Percentiles rank a stretch among this genome's conserved stretches.
Evolutionary conservation across 2,797 vertebrate species (phyloP).

Genomic region (Argyrosomus regius): DNA sequence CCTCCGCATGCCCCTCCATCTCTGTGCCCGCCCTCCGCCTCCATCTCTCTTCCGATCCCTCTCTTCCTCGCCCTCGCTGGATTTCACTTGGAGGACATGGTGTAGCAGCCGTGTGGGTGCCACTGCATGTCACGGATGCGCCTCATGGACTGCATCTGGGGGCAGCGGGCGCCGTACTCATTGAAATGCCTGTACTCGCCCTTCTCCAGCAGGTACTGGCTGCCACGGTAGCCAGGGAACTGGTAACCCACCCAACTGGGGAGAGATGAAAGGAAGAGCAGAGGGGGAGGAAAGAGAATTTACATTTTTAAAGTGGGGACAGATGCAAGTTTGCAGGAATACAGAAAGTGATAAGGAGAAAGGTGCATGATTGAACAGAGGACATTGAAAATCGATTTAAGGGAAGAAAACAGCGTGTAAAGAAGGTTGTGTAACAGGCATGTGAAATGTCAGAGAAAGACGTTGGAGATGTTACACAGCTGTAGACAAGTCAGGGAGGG

Average conservation of each 20-base stretch:
- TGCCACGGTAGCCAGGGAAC: slow-evolving; percentile 86
- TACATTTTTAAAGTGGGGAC: neutral
- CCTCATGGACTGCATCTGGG: slow-evolving; percentile 86
- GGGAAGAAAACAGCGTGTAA: neutral
- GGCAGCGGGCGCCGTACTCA: slow-evolving; percentile 82
- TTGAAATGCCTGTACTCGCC: slow-evolving; percentile 86
- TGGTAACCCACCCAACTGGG: slow-evolving; percentile 85
- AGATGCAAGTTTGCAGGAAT: neutral
- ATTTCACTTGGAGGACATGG: slow-evolving; percentile 80
- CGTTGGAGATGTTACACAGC: slow-evolving; percentile 8
- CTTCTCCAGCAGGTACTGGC: slow-evolving; percentile 87
- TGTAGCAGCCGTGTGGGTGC: slow-evolving; percentile 84
- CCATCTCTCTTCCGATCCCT: slow-evolving; percentile 67
- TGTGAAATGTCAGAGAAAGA: slow-evolving; percentile 21
- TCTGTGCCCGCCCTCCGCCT: slow-evolving; percentile 54
- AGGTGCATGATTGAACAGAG: neutral
- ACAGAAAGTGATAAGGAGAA: neutral
- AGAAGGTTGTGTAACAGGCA: slow-evolving; percentile 4
- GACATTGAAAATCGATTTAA: neutral
- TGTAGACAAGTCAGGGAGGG: slow-evolving; percentile 17
- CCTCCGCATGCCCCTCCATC: slow-evolving; percentile 46
- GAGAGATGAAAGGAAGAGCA: slow-evolving; percentile 12
- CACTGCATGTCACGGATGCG: slow-evolving; percentile 87
- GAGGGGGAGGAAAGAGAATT: neutral
- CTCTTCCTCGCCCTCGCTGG: slow-evolving; percentile 74